Evolutionary conservation across 2,888 invertebrate species (phyloP), one percentile per base, ranked within the genome.

Genomic region (Poecilobothrus nobilitatus): DNA sequence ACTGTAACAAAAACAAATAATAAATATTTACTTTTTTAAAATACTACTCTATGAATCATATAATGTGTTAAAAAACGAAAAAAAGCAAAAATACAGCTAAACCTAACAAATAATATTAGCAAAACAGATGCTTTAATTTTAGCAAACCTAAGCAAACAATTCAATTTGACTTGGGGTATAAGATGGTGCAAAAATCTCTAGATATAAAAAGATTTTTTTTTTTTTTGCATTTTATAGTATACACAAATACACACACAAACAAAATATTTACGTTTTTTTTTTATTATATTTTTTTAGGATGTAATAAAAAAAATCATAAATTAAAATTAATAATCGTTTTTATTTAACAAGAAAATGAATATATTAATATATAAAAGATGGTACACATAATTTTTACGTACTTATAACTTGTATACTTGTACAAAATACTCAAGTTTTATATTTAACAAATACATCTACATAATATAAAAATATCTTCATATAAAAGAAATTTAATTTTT

Each of bases 281-380:
- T 53, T 9, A 15, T 53, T 53, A 53, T 53, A 2, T 3, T 53
- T 2, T 53, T 53, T 53, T n/a, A 53, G 53, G n/a, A 53, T 53
- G 53, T n/a, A 53, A 53, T 53, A 53, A 53, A 53, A n/a, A 53
- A 53, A 53, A 53, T 53, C 53, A 53, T 53, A 53, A 53, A 53
- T 53, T 53, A 53, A 53, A 53, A 53, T 53, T 53, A 53, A 53
- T 53, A 53, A 53, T 53, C 15, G n/a, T 53, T 53, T 53, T 53
- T 53, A 53, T 53, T 53, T 53, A 53, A 53, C 53, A 53, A 53
- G 15, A 53, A 53, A 53, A 53, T 53, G 53, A 53, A 53, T 53
- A 53, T 53, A 53, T 53, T 53, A 53, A 53, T 53, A 53, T n/a
- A 53, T 37, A 37, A 10, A 27, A 27, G 27, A 27, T 27, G 27